These are phyloP conservation scores for Hyposoter didymator DNA, from an alignment of 2,888 invertebrate species.

Conservation along the genomic window DNA sequence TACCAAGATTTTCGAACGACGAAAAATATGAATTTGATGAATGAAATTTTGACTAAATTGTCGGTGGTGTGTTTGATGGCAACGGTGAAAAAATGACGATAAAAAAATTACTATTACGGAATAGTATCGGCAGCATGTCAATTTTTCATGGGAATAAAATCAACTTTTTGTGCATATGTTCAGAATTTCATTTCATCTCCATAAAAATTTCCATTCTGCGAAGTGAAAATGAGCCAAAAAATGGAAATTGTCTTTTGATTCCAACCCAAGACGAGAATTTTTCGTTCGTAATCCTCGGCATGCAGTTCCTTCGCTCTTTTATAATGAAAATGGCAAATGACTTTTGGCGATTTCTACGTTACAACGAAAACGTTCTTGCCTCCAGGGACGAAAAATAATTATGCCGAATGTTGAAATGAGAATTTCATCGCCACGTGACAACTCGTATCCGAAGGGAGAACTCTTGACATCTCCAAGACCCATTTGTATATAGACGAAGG, in stretches of 20 bases:
- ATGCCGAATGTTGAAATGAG: conserved; percentile 8
- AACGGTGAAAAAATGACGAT: too few species aligned
- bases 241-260: too few species aligned
- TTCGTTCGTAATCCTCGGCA: too few species aligned
- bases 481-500: not conserved
- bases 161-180: too few species aligned
- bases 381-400: not conserved
- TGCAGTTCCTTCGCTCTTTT: not conserved
- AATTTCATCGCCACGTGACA: not conserved
- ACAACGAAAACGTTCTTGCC: not conserved
- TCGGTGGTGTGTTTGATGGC: too few species aligned
- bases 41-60: not conserved
- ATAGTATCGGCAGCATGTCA: too few species aligned
- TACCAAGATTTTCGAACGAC: not conserved
- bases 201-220: too few species aligned
- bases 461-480: not conserved
- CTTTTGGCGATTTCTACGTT: not conserved
- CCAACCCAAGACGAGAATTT: too few species aligned
- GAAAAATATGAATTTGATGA: not conserved
- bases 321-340: not conserved
- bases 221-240: too few species aligned
- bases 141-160: too few species aligned
- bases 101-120: not conserved
- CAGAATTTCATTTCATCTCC: too few species aligned
- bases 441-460: not conserved